Conservation (phyloP, 2,888 invertebrate genomes). For the Hypomecis atomaria region DNA sequence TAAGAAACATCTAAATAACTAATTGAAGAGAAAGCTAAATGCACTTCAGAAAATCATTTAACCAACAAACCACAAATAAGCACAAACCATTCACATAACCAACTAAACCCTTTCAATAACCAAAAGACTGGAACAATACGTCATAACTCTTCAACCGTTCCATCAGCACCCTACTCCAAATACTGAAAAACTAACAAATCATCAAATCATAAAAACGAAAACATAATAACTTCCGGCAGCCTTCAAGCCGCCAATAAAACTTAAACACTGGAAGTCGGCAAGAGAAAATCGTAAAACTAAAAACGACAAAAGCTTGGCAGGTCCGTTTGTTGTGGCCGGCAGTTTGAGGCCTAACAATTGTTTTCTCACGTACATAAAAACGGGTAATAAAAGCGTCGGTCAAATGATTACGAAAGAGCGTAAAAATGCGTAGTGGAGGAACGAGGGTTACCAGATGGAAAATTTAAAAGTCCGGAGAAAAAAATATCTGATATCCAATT, state of each 20-base stretch:
- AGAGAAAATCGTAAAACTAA: slow-evolving; percentile 36
- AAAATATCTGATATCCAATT: too few relatives aligned
- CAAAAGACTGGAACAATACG: slow-evolving; percentile 14
- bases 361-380: slow-evolving; percentile 74
- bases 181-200: slow-evolving; percentile 42
- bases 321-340: slow-evolving; percentile 42
- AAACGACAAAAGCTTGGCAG: slow-evolving; percentile 52
- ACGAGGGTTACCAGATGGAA: too few relatives aligned
- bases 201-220: slow-evolving; percentile 8
- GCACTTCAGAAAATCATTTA: not conserved
- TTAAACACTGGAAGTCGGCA: slow-evolving; percentile 54
- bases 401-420: slow-evolving; percentile 52
- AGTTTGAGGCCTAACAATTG: slow-evolving; percentile 72
- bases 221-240: slow-evolving; percentile 42
- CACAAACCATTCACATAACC: not conserved
- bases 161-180: slow-evolving; percentile 22
- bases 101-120: slow-evolving; percentile 14
- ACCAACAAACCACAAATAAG: not conserved
- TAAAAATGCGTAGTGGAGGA: slow-evolving; percentile 48
- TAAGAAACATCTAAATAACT: too few relatives aligned
- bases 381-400: slow-evolving; percentile 60
- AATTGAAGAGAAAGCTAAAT: not conserved
- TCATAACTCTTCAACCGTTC: slow-evolving; percentile 15
- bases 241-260: slow-evolving; percentile 60
- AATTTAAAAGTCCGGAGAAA: too few relatives aligned